Base-by-base conservation (phyloP, 1,140 invertebrate species). In the Drosophila lowei region DNA sequence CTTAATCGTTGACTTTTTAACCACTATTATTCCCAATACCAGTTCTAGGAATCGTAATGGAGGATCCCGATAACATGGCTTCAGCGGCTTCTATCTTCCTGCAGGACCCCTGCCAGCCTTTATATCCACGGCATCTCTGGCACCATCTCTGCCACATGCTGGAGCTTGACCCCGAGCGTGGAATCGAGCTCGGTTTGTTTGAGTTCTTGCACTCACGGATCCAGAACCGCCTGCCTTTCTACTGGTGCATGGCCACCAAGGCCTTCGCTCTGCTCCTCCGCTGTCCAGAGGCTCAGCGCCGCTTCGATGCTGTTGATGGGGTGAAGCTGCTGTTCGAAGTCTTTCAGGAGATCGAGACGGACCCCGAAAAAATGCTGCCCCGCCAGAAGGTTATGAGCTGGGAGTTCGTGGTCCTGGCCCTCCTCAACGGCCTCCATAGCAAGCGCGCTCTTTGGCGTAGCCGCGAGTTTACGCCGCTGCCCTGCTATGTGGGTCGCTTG, bases 221-320 rank as follows among this genome's bases (percentile, higher is more conserved):
- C 8, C 5, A 25, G 0, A 68, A 70, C 28, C 72, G 72, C 0
- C 21, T 80, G 23, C 38, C 77, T 13, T 46, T 62, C 8, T 90
- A 61, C 18, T 75, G 86, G 73, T 52, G 71, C 2, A 54, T 77
- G 58, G 49, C 52, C 30, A 70, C 75, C 70, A 90, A 90, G 48
- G 83, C 89, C 0, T 90, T 90, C 43, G 89, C 85, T 0, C 28
- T 90, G 30, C 46, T 90, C 0, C 59, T 90, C 5, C 67, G 89
- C 46, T 90, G 89, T 48, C 43, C 2, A 0, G 81, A 88, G n/a
- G 89, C 89, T 1, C 89, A 90, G 25, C 55, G 52, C 2, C 76
- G 68, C 3, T 90, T 90, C 21, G 77, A 88, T 25, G 53, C 55
- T 0, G 38, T 81, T 2, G 89, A 90, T 48, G 89, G 85, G 2